phyloP scores from a whole-genome alignment of 1,140 invertebrate genomes.

The honey bee (Apis mellifera) region Amel_HAv3.1 CM009932.2:13137501-13138000 shows the following conservation, averaged over 20 bases:
- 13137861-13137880: neutral
- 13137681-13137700: conserved; percentile 8
- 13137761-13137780: neutral
- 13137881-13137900: neutral
- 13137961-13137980: neutral
- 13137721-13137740: conserved; percentile 37
- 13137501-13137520: neutral
- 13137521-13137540: neutral
- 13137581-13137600: neutral
- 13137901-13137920: neutral
- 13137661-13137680: conserved; percentile 46
- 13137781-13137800: neutral
- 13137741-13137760: conserved; percentile 23
- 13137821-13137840: no score
- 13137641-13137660: conserved; percentile 4
- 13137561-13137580: neutral
- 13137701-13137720: conserved; percentile 6
- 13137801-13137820: neutral
- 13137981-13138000: neutral
- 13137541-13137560: neutral
- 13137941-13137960: neutral
- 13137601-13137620: conserved; percentile 4
- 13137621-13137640: conserved; percentile 12
- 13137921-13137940: conserved; percentile 8
- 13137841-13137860: neutral